Evolutionary conservation across 2,888 invertebrate genomes (phyloP), one percentile per base, ranked within the genome.

Genomic region (Hipparchia semele): DNA sequence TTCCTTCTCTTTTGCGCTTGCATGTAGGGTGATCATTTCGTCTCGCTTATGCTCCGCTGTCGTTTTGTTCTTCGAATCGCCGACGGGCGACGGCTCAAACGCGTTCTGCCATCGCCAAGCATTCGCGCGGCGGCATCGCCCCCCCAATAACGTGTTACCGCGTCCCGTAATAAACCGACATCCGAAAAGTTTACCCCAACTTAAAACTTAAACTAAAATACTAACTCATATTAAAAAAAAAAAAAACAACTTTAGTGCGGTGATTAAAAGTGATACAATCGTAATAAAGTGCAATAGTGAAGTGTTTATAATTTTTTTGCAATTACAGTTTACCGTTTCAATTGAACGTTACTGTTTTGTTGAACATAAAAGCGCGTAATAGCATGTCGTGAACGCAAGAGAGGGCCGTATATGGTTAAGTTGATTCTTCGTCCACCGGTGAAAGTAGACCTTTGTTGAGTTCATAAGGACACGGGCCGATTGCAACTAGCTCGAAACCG

Each of bases 361-460:
- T 90, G 84, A 83, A 88, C 87, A 87, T 91, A 86, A 90, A 23
- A 90, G 85, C 88, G 89, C 87, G 86, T 88, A 88, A 87, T 87
- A 82, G 83, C 84, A 84, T 87, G 80, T 87, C 85, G 86, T 85
- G 88, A 86, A 89, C 87, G 87, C 84, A 82, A 82, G 79, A 82
- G 87, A 90, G 90, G 90, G 87, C 89, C 89, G 89, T 92, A 85
- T 89, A 90, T 89, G 90, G 89, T 87, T 79, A 82, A 83, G 86
- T 87, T 87, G 88, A 87, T 88, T 89, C 88, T 90, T 85, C 86
- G 86, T 49, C 83, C 82, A 82, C 80, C 81, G 93, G 93, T 93
- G 93, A 94, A 93, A 93, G 93, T 93, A 91, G 87, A 92, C 91
- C 92, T 92, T 92, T 90, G 90, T 90, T 90, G 87, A 89, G 91